phyloP scores from a whole-genome alignment of 2,888 invertebrate species.

The Tenthredo notha region DNA sequence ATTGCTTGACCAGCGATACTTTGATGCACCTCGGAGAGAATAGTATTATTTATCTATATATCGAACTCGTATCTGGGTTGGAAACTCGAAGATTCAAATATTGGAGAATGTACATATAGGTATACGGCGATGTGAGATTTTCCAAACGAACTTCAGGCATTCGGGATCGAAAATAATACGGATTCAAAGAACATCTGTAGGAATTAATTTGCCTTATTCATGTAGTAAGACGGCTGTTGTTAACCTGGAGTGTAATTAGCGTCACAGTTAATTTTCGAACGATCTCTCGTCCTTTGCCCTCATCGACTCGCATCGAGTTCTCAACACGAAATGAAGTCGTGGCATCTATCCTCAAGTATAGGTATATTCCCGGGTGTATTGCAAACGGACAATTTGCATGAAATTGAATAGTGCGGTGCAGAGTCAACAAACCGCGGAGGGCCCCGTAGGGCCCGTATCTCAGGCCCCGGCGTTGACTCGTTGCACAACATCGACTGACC shows the following conservation, averaged over 20 bases:
- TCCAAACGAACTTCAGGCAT: not conserved
- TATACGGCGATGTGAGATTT: not conserved
- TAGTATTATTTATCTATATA: not conserved
- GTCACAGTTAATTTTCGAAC: slow-evolving; percentile 7
- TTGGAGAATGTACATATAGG: not conserved
- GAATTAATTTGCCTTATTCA: slow-evolving; percentile 2
- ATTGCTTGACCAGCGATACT: not conserved
- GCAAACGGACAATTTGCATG: slow-evolving; percentile 77
- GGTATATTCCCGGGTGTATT: slow-evolving; percentile 52
- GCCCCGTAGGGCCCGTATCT: slow-evolving; percentile 52
- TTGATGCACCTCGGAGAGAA: not conserved
- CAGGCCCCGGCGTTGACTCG: slow-evolving; percentile 68
- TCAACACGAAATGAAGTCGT: slow-evolving; percentile 51
- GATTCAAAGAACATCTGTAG: not conserved
- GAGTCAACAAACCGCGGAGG: slow-evolving; percentile 70
- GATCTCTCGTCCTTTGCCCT: slow-evolving; percentile 6
- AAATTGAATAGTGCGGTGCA: slow-evolving; percentile 72
- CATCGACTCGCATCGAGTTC: slow-evolving; percentile 20
- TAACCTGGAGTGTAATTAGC: slow-evolving; percentile 12
- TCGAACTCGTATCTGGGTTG: not conserved
- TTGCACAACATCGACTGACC: slow-evolving; percentile 72
- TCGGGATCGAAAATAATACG: not conserved
- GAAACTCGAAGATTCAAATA: not conserved
- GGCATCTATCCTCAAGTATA: slow-evolving; percentile 57
- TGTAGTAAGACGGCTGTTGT: slow-evolving; percentile 5